phyloP scores from a whole-genome alignment of 2,113 vertebrate genomes.

The Vimba vimba region DNA sequence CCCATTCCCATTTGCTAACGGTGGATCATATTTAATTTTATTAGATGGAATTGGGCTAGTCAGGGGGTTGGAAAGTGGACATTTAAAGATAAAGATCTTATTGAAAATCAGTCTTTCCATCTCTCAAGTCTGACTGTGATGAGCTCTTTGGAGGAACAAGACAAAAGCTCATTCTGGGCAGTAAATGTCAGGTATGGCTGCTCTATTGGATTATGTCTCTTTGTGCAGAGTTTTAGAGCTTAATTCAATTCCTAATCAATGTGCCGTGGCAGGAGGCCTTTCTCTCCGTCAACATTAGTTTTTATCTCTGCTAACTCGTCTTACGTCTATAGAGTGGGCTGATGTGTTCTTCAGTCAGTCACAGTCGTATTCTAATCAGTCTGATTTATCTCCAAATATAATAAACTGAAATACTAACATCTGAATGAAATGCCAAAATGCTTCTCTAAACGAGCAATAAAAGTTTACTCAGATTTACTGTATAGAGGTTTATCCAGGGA shows the following conservation, averaged over 20 bases:
- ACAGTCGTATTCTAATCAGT: not conserved
- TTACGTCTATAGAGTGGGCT: conserved; percentile 25
- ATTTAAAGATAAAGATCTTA: conserved; percentile 30
- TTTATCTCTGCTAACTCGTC: conserved; percentile 41
- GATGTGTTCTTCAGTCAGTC: conserved; percentile 25
- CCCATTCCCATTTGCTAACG: not conserved
- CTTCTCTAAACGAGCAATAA: not conserved
- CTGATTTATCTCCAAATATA: not conserved
- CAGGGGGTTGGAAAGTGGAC: not conserved
- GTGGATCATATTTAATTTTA: not conserved
- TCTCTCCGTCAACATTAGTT: conserved; percentile 47
- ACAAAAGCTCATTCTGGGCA: conserved; percentile 44
- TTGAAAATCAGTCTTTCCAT: conserved; percentile 32
- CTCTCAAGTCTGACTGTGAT: conserved; percentile 34
- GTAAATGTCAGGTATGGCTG: conserved; percentile 51
- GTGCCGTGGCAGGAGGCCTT: conserved; percentile 47
- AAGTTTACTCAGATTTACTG: not conserved
- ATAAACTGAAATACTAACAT: not conserved
- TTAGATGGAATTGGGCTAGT: not conserved
- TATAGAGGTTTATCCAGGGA: not conserved
- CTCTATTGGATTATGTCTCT: conserved; percentile 50
- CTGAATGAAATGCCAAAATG: not conserved
- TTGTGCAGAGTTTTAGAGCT: conserved; percentile 38
- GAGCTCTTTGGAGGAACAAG: conserved; percentile 25
- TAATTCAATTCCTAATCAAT: conserved; percentile 57